Percentiles rank a stretch among this genome's conserved stretches.
Evolutionary conservation across 2,113 vertebrate genomes (phyloP).

Genomic region (Eptesicus fuscus): DNA sequence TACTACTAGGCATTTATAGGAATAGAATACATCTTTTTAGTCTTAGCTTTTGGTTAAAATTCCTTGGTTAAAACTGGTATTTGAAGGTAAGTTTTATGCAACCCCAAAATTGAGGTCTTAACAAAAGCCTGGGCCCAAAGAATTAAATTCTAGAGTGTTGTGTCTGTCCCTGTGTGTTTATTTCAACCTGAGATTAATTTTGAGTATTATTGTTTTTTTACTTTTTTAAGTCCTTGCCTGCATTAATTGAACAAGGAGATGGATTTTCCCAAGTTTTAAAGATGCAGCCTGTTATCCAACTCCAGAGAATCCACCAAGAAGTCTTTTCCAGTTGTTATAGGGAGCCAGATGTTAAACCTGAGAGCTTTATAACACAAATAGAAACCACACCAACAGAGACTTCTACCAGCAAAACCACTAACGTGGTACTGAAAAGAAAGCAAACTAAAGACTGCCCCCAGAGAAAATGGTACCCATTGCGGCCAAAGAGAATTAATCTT

Average conservation of each 20-base stretch:
- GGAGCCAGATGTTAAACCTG: slow-evolving; percentile 49
- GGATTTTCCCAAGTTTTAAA: slow-evolving; percentile 86
- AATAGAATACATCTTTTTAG: not conserved
- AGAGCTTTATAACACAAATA: slow-evolving; percentile 30
- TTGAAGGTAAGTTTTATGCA: not conserved
- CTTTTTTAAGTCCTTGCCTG: slow-evolving; percentile 84
- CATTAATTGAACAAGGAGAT: slow-evolving; percentile 86
- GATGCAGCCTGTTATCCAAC: slow-evolving; percentile 80
- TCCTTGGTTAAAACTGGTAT: not conserved
- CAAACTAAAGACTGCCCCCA: slow-evolving; percentile 40
- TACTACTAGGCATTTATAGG: not conserved
- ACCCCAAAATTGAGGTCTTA: not conserved
- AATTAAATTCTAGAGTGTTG: not conserved
- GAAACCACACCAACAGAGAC: slow-evolving; percentile 78
- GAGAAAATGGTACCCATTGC: slow-evolving; percentile 76
- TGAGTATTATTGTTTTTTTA: not conserved
- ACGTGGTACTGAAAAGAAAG: slow-evolving; percentile 71
- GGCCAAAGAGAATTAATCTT: slow-evolving; percentile 73
- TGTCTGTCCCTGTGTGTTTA: not conserved
- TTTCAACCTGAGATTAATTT: slow-evolving; percentile 20
- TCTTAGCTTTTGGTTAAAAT: slow-evolving; percentile 37
- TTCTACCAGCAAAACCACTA: slow-evolving; percentile 22
- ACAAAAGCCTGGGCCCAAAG: not conserved
- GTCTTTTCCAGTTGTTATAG: slow-evolving; percentile 68
- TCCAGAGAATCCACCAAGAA: slow-evolving; percentile 83